These are phyloP conservation scores for Meteorus colon DNA, from an alignment of 2,888 invertebrate genomes.

Conservation along the genomic window DNA sequence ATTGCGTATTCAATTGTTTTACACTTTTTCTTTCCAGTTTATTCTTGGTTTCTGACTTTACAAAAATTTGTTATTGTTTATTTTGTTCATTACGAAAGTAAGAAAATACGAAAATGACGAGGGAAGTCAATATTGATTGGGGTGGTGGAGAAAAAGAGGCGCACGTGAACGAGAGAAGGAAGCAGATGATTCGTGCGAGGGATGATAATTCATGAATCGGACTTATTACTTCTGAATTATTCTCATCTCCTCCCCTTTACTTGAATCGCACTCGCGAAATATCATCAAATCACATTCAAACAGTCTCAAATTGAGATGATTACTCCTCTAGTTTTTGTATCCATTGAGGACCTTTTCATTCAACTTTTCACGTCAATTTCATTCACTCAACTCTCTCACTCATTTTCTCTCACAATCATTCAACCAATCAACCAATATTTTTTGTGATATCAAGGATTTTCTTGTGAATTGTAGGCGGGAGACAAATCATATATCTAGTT, in stretches of 20 bases:
- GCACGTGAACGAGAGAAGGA: slow-evolving; percentile 36
- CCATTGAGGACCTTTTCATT: background rate
- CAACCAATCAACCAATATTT: background rate
- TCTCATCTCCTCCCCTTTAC: background rate
- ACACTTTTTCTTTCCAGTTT: background rate
- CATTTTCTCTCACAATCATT: background rate
- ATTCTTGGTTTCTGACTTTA: slow-evolving; percentile 50
- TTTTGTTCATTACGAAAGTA: slow-evolving; percentile 70
- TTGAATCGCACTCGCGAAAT: background rate
- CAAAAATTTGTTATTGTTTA: slow-evolving; percentile 66
- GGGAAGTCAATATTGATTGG: slow-evolving; percentile 55
- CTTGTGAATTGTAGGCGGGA: background rate
- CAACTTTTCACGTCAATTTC: background rate
- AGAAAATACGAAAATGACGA: slow-evolving; percentile 72
- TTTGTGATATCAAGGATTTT: background rate
- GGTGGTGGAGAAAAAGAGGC: slow-evolving; percentile 18
- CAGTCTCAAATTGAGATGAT: background rate
- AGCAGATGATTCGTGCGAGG: background rate
- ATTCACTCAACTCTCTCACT: background rate
- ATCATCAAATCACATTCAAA: background rate
- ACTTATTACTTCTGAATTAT: background rate
- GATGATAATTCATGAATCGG: background rate
- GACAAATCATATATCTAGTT: background rate
- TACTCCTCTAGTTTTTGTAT: background rate
- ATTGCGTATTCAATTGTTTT: background rate